Conservation (phyloP, 2,113 vertebrate species). For the Lagopus leucura region DNA sequence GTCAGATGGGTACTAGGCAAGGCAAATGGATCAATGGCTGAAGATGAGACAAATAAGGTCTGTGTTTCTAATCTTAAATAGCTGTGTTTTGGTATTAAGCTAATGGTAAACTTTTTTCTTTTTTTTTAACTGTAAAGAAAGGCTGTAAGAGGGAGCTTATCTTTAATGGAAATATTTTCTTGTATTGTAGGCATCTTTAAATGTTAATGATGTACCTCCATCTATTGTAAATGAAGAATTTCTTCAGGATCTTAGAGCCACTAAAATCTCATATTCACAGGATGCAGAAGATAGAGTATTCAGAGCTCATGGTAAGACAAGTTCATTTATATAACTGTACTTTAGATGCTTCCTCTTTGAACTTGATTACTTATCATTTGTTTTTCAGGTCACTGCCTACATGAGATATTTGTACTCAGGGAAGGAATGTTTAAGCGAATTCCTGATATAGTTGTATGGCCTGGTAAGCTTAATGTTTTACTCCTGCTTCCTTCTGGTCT, state of each 20-base stretch:
- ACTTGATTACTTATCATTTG: slow-evolving; percentile 37
- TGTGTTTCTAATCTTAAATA: neutral
- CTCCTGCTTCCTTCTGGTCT: neutral
- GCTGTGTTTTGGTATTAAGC: neutral
- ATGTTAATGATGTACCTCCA: slow-evolving; percentile 84
- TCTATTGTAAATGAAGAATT: slow-evolving; percentile 90
- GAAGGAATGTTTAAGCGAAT: slow-evolving; percentile 93
- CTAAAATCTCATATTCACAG: slow-evolving; percentile 87
- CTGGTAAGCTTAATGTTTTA: slow-evolving; percentile 81
- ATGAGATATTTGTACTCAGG: slow-evolving; percentile 95
- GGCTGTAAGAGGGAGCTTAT: neutral
- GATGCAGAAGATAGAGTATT: slow-evolving; percentile 94
- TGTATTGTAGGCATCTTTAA: slow-evolving; percentile 84
- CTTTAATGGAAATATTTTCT: slow-evolving; percentile 37
- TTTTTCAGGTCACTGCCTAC: slow-evolving; percentile 93
- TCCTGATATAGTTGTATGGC: slow-evolving; percentile 97
- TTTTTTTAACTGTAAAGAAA: neutral
- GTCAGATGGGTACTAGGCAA: neutral
- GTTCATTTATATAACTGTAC: neutral
- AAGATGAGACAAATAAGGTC: neutral
- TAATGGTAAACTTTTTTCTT: neutral
- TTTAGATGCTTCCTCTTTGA: neutral
- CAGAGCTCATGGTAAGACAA: slow-evolving; percentile 90
- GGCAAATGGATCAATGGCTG: neutral
- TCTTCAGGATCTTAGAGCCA: slow-evolving; percentile 88